A percentile compares a stretch with the other conserved stretches of the same genome.
These are phyloP conservation scores for Thinocorus orbignyianus DNA, from an alignment of 2,113 vertebrate genomes.

Conservation along the genomic window DNA sequence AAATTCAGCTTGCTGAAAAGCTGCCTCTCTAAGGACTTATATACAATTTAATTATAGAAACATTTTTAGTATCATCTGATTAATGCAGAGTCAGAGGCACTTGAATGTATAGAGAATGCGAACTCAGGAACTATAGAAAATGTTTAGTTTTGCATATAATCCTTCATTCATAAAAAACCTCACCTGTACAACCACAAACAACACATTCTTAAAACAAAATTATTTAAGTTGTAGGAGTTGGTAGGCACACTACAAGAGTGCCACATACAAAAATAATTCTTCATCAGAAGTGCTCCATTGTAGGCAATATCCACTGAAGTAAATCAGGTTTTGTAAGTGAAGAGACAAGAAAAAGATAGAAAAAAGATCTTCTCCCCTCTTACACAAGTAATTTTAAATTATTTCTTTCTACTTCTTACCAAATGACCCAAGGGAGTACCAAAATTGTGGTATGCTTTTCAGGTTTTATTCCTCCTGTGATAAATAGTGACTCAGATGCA, in stretches of 20 bases:
- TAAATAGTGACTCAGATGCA: neutral
- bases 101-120: neutral
- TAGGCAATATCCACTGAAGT: neutral
- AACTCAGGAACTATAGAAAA: neutral
- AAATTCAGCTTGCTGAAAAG: neutral
- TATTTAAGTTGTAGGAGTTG: neutral
- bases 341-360: neutral
- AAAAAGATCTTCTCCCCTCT: neutral
- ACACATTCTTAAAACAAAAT: neutral
- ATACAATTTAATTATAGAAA: neutral
- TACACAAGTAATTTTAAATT: neutral
- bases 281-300: neutral
- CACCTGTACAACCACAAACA: neutral
- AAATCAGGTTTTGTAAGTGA: neutral
- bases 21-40: neutral
- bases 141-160: neutral
- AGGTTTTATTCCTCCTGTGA: slow-evolving; percentile 21
- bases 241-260: neutral
- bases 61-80: neutral
- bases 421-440: neutral
- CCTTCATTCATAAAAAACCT: neutral
- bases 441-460: neutral
- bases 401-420: neutral
- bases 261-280: neutral
- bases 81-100: neutral